Base-by-base conservation (phyloP, 53 echinoderm and acorn worm genomes). In the Actinopyga echinites region DNA sequence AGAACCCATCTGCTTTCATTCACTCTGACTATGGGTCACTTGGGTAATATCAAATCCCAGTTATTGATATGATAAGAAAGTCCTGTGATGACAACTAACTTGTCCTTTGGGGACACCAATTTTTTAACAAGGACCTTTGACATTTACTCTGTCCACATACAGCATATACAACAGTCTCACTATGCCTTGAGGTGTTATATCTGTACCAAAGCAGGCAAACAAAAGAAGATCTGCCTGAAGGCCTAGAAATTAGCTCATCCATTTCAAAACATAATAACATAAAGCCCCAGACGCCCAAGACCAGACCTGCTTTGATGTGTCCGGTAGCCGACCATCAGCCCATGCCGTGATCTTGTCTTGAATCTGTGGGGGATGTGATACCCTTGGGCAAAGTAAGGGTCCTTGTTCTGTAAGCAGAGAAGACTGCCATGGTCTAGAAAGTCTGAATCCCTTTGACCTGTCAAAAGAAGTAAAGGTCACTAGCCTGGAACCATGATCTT, bases 91-190 rank as follows among this genome's bases (percentile, higher is more conserved):
- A 71, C 71, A 71, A 71, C 71, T 71, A 71, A 71, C 71, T 40
- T 40, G 71, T 71, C 71, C 71, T 20, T 4, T 40, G 71, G 71
- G 71, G 71, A 40, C 44, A 11, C 23, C 42, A 71, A 40, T 71
- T 43, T 71, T 71, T 71, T 71, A 71, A 71, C 71, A 71, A 71
- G 71, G 71, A 71, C 71, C 71, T 71, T 40, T 71, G 71, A 71
- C 71, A 40, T 71, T 17, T 43, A 6, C 26, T 43, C 23, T 43
- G 44, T 40, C 71, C 44, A 71, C 71, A 32, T 30, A 6, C 40
- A 71, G 40, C 71, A 32, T 30, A 6, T 71, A 71, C 71, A 71
- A 71, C 44, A 7, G 71, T 71, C 71, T 71, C 71, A 71, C 42
- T 42, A 71, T 37, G 71, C 23, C 17, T 71, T 40, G 12, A 36